Evolutionary conservation across 2,888 invertebrate genomes (phyloP).

Genomic region (Conops quadrifasciatus): DNA sequence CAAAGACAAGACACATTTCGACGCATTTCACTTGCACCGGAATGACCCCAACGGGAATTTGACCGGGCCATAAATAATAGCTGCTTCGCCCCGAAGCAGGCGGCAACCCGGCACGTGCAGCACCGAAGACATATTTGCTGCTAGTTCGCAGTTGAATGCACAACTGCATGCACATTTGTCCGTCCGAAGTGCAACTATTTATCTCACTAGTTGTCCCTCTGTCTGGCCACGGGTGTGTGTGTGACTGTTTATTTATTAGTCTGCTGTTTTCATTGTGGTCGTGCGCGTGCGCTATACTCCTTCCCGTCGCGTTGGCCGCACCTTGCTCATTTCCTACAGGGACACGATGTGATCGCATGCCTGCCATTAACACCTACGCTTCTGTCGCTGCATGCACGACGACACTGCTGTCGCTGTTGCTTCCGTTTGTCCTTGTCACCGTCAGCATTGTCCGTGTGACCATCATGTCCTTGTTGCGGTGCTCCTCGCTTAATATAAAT

Average conservation of each 20-base stretch:
- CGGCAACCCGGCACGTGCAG: background rate
- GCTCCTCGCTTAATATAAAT: background rate
- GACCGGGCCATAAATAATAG: conserved; percentile 57
- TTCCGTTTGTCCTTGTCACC: background rate
- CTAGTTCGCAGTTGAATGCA: too few relatives aligned
- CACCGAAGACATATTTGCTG: conserved; percentile 4
- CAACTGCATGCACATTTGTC: background rate
- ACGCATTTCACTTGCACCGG: conserved; percentile 53
- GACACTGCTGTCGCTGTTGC: conserved; percentile 18
- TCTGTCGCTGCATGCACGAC: conserved; percentile 40
- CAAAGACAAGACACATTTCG: conserved; percentile 30
- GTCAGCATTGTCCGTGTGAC: background rate
- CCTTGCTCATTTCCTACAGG: background rate
- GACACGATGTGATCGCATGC: background rate
- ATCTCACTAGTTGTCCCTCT: background rate
- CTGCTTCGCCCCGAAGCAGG: conserved; percentile 33
- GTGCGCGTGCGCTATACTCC: conserved; percentile 35
- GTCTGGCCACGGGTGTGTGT: background rate
- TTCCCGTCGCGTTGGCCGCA: too few relatives aligned
- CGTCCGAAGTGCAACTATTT: background rate
- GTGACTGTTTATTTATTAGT: background rate
- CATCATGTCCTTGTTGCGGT: background rate
- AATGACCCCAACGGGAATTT: conserved; percentile 60
- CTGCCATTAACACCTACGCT: conserved; percentile 20
- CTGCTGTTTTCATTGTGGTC: conserved; percentile 24